Base-by-base conservation (phyloP, 1,140 invertebrate genomes). In the Druon quercuslanigerum region DNA sequence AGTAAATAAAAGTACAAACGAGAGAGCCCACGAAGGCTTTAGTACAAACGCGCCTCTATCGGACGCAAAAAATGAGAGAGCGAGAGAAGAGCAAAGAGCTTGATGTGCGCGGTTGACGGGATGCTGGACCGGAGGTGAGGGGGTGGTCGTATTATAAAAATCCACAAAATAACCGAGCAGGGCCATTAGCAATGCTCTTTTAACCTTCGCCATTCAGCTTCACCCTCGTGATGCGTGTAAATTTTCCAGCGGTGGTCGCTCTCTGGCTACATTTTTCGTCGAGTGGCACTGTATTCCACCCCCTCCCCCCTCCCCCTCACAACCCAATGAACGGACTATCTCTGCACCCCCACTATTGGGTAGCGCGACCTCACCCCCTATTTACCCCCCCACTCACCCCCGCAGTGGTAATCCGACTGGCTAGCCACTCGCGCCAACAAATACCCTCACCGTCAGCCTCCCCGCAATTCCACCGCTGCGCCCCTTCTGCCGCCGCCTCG, bases 161-260 rank as follows among this genome's bases (percentile, higher is more conserved):
- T 91, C 90, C 90, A 89, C 90, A 91, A 91, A 91, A 91, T 91
- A 91, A 90, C 90, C 88, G 87, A 91, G 88, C 88, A 87, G 87
- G 90, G 89, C 87, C 90, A 91, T 91, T 91, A 91, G 90, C 88
- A 85, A 91, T 91, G 90, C 90, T 91, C 90, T 91, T 91, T 91
- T 91, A 91, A 91, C 89, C 87, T 86, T 87, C 84, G 85, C 84
- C 83, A 90, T 90, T 91, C 87, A 90, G 85, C 80, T 84, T 84
- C 85, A 86, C 86, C 85, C 88, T 87, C 87, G 88, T 89, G 89
- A 90, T 91, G 89, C 90, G 90, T 90, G 90, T 91, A 91, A 91
- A 91, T 91, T 91, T 91, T 90, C 86, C 89, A 91, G 88, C 85
- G 85, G 86, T 81, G 89, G 90, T 91, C 84, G 85, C 82, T 89